phyloP scores from a whole-genome alignment of 2,797 vertebrate species.

The Sebastes miniatus region DNA sequence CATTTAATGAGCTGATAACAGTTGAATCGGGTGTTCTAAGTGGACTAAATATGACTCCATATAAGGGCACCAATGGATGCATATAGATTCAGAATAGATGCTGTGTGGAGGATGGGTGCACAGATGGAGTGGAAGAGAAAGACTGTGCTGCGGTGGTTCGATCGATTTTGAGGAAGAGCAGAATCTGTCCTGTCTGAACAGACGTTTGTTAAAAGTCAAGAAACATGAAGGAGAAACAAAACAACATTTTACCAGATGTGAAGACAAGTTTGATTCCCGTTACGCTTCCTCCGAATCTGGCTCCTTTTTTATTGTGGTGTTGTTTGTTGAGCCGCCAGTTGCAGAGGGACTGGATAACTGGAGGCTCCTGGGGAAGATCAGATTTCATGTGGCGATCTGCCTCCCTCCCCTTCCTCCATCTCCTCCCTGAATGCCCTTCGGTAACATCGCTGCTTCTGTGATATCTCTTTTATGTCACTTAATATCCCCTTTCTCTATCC shows the following conservation, averaged over 20 bases:
- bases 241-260: constrained; percentile 22
- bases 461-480: constrained; percentile 72
- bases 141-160: not conserved
- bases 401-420: constrained; percentile 38
- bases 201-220: constrained; percentile 34
- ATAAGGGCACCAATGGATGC: not conserved
- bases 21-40: not conserved
- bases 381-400: constrained; percentile 61
- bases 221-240: not conserved
- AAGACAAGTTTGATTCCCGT: constrained; percentile 23
- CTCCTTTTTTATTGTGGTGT: constrained; percentile 46
- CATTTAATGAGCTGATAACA: no score
- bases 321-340: constrained; percentile 59
- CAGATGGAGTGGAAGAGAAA: constrained; percentile 22
- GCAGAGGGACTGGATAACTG: constrained; percentile 52
- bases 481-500: constrained; percentile 56
- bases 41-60: not conserved
- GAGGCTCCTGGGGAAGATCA: constrained; percentile 59
- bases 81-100: not conserved
- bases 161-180: not conserved
- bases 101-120: not conserved
- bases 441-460: constrained; percentile 59
- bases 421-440: constrained; percentile 58
- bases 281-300: not conserved
- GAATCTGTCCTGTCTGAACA: constrained; percentile 9